Evolutionary conservation across 2,888 invertebrate genomes (phyloP), one percentile per base, ranked within the genome.

Genomic region (Onthophagus sagittarius): DNA sequence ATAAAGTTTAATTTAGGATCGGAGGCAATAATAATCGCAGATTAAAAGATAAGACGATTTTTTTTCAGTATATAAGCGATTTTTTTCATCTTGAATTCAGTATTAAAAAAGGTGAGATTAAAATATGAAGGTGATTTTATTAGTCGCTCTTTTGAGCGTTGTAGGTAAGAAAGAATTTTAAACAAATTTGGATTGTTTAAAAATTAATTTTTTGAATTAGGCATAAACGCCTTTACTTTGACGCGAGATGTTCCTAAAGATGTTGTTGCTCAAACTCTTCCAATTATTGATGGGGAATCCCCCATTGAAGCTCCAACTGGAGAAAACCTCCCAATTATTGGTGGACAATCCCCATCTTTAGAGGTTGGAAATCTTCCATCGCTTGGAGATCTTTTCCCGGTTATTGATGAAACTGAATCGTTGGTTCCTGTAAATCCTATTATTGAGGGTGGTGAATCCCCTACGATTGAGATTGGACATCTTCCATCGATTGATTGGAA

Each of bases 181-280:
- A n/a, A n/a, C n/a, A n/a, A n/a, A n/a, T n/a, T n/a, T n/a, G n/a
- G n/a, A n/a, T n/a, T n/a, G n/a, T n/a, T n/a, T n/a, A n/a, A n/a
- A n/a, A 64, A 13, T 15, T 23, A 31, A 15, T n/a, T 53, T 3
- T 15, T 32, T n/a, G n/a, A 67, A 13, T 15, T 67, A 67, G 67
- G 67, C 67, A 7, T 67, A 23, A 67, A 67, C n/a, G 67, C 67
- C 67, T 67, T 67, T n/a, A 67, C 67, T 32, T 23, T 67, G 31
- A 67, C 67, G 31, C 23, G 67, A 32, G 67, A 67, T 31, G 23
- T 67, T 32, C 67, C 67, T 1, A 67, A 67, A 32, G 31, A 5
- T 7, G 31, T 32, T 11, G 67, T 67, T 23, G 67, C 15, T n/a
- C 15, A 67, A 23, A 31, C 31, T 31, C 4, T 67, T 11, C 67